phyloP scores from a whole-genome alignment of 2,888 invertebrate genomes.

The Clistopyga incitator region DNA sequence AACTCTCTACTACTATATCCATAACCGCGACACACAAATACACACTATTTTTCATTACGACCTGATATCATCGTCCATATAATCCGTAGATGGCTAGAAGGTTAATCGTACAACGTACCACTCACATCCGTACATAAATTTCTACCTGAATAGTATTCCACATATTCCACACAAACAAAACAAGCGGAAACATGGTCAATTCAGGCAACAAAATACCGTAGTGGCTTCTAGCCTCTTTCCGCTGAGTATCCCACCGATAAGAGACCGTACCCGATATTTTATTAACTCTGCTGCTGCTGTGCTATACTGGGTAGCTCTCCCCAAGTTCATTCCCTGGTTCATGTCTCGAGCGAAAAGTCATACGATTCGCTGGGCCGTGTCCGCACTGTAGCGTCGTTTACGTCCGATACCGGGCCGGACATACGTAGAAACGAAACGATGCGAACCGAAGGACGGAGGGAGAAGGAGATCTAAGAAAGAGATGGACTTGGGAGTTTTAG shows the following conservation, averaged over 20 bases:
- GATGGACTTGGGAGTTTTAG: slow-evolving; percentile 61
- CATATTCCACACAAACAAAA: background rate
- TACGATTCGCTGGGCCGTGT: slow-evolving; percentile 78
- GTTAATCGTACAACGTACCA: background rate
- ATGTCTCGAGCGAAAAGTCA: slow-evolving; percentile 75
- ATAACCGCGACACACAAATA: no score
- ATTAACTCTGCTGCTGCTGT: slow-evolving; percentile 48
- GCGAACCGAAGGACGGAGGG: slow-evolving; percentile 56
- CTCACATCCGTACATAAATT: background rate
- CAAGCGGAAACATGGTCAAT: background rate
- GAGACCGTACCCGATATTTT: slow-evolving; percentile 59
- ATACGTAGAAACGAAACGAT: slow-evolving; percentile 63
- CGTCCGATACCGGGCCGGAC: slow-evolving; percentile 73
- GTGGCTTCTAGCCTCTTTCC: slow-evolving; percentile 17
- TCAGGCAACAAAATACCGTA: slow-evolving; percentile 20
- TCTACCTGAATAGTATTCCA: background rate
- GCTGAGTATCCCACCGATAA: slow-evolving; percentile 47
- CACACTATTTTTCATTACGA: background rate
- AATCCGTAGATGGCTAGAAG: background rate
- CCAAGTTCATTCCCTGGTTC: slow-evolving; percentile 58
- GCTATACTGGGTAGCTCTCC: slow-evolving; percentile 35
- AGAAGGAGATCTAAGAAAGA: slow-evolving; percentile 32
- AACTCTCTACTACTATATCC: no score
- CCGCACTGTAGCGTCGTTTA: slow-evolving; percentile 77
- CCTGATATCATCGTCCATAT: background rate